These are phyloP conservation scores for Aphelenchoides fujianensis DNA, from an alignment of 1,140 invertebrate species.

Conservation along the genomic window DNA sequence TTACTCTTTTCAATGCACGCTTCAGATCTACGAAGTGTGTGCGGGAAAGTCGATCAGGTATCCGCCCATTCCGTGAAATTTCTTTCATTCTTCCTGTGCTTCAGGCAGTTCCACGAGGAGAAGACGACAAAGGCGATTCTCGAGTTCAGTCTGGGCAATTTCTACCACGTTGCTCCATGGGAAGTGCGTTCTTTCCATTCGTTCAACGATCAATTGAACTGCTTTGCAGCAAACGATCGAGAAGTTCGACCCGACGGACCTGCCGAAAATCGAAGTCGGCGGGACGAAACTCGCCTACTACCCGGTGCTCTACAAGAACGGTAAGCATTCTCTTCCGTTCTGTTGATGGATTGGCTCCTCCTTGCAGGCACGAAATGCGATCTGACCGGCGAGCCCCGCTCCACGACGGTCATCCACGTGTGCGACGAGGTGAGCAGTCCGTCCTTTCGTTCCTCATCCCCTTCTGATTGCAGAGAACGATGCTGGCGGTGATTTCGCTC, in stretches of 20 bases:
- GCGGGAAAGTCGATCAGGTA: not conserved
- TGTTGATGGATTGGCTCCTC: no score
- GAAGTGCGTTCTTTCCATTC: slow-evolving; percentile 7
- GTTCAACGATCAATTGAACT: not conserved
- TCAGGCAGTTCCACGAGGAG: slow-evolving; percentile 5
- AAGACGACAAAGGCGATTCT: not conserved
- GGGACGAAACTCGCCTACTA: not conserved
- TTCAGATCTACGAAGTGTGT: not conserved
- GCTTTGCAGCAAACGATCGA: not conserved
- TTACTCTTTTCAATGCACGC: no score
- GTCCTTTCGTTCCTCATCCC: not conserved
- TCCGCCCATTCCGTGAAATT: not conserved
- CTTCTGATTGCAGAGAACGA: not conserved
- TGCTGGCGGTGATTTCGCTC: not conserved
- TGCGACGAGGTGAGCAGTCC: not conserved
- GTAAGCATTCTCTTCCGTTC: no score
- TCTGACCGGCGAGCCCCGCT: not conserved
- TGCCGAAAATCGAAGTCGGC: not conserved
- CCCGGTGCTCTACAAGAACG: slow-evolving; percentile 1
- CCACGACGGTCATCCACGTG: not conserved
- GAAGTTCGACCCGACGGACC: not conserved
- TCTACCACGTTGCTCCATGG: not conserved
- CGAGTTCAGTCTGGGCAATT: not conserved
- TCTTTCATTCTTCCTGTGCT: no score
- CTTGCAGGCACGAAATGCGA: not conserved